These are phyloP conservation scores for Chrysolina oricalcia DNA, from an alignment of 2,888 invertebrate species.

Conservation along the genomic window DNA sequence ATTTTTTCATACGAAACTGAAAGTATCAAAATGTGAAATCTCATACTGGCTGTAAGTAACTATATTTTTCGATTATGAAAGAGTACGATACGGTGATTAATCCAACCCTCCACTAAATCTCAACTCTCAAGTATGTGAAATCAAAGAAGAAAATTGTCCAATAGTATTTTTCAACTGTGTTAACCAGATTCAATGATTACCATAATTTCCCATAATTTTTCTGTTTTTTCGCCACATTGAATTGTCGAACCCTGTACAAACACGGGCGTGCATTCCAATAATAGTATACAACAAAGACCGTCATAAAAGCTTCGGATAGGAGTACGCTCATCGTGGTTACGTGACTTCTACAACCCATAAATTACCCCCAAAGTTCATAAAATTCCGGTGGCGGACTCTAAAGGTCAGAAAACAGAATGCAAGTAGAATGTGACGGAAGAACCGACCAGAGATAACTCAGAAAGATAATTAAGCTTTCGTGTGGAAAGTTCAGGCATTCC, in stretches of 20 bases:
- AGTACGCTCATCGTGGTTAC: not conserved
- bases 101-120: too few relatives aligned
- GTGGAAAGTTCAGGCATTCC: not conserved
- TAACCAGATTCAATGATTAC: too few relatives aligned
- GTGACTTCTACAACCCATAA: not conserved
- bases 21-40: too few relatives aligned
- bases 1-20: too few relatives aligned
- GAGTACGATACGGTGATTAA: too few relatives aligned
- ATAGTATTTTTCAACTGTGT: too few relatives aligned
- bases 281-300: not conserved
- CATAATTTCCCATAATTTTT: too few relatives aligned
- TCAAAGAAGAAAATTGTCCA: too few relatives aligned
- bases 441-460: not conserved
- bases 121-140: too few relatives aligned
- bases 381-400: not conserved
- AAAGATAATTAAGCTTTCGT: not conserved
- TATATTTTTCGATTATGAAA: too few relatives aligned
- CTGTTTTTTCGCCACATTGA: not conserved
- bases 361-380: conserved; percentile 16
- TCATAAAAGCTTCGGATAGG: not conserved
- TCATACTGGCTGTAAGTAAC: too few relatives aligned
- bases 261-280: not conserved
- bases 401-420: conserved; percentile 11
- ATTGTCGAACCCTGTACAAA: not conserved
- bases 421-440: not conserved